These are phyloP conservation scores for Cyphomyrus discorhynchus DNA, from an alignment of 2,113 vertebrate species.

Conservation along the genomic window DNA sequence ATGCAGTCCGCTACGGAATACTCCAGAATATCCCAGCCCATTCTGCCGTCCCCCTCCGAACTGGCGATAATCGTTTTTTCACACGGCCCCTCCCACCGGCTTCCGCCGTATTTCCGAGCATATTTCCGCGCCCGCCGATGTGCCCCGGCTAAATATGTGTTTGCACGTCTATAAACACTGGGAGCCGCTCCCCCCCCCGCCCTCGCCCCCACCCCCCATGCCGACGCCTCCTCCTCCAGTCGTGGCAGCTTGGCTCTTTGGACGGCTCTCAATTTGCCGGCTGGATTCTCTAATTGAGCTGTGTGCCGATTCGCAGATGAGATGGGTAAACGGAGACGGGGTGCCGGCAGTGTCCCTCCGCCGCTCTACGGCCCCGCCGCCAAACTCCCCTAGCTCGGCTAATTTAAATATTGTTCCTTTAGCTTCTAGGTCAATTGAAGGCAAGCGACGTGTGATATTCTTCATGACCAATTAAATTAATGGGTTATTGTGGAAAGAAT, in stretches of 20 bases:
- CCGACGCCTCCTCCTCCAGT: neutral
- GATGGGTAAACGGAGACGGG: neutral
- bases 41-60: conserved; percentile 48
- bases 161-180: conserved; percentile 1
- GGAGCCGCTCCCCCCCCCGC: neutral
- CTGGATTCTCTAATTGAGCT: conserved; percentile 24
- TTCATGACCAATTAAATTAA: conserved; percentile 84
- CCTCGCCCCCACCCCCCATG: neutral
- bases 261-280: conserved; percentile 12
- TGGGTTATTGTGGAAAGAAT: conserved; percentile 81
- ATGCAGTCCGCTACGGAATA: conserved; percentile 74
- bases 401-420: conserved; percentile 85
- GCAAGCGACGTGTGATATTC: conserved; percentile 82
- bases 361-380: conserved; percentile 68
- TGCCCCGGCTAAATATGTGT: conserved; percentile 4
- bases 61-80: conserved; percentile 47
- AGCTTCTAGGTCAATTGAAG: conserved; percentile 88
- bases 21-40: conserved; percentile 65
- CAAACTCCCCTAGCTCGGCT: conserved; percentile 76
- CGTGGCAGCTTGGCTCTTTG: neutral
- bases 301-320: conserved; percentile 9
- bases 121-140: conserved; percentile 6
- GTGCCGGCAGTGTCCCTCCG: conserved; percentile 56
- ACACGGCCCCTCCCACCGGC: conserved; percentile 30
- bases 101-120: conserved; percentile 17